Percentiles rank a stretch among this genome's conserved stretches.
These are phyloP conservation scores for Temnothorax unifasciatus DNA, from an alignment of 2,888 invertebrate genomes.

Conservation along the genomic window DNA sequence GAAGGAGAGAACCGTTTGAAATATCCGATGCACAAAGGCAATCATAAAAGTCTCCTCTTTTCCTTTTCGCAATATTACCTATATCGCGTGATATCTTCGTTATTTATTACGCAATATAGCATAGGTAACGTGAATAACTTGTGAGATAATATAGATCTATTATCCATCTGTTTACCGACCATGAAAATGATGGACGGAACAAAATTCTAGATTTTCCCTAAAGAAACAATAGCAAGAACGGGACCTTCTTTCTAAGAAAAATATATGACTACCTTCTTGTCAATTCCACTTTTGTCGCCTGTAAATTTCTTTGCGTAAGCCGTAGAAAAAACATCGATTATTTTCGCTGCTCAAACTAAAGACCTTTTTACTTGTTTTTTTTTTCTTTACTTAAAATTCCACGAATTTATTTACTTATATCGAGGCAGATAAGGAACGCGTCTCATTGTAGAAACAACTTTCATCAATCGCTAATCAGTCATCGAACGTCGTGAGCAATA, in stretches of 20 bases:
- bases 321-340: background rate
- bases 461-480: constrained; percentile 58
- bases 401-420: background rate
- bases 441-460: background rate
- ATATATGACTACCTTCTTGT: background rate
- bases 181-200: background rate
- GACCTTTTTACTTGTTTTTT: background rate
- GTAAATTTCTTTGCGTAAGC: background rate
- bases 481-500: constrained; percentile 63
- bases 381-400: background rate
- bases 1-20: background rate
- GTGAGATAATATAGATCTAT: background rate
- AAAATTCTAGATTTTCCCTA: background rate
- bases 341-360: background rate
- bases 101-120: background rate
- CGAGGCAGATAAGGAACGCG: background rate
- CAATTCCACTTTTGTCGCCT: background rate
- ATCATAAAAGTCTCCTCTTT: background rate
- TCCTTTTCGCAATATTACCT: background rate
- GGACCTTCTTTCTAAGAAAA: background rate
- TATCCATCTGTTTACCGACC: background rate
- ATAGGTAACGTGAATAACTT: background rate
- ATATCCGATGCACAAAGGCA: constrained; percentile 29
- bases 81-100: background rate
- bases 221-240: background rate